phyloP scores from a whole-genome alignment of 2,888 invertebrate species.

The Mimas tiliae region DNA sequence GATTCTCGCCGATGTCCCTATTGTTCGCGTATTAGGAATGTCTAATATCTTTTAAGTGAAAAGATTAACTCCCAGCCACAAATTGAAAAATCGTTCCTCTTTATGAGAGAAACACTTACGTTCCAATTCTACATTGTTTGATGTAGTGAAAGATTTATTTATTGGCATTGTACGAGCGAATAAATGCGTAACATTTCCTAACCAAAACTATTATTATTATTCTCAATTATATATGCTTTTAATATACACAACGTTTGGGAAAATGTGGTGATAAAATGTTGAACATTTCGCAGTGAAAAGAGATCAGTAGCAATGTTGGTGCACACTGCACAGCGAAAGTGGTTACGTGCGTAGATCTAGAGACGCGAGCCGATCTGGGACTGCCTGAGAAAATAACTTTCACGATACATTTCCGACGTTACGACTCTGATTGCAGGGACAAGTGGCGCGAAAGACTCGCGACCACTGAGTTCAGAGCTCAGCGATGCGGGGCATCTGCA shows the following conservation, averaged over 20 bases:
- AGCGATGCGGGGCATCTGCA: neutral
- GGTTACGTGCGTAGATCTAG: conserved; percentile 66
- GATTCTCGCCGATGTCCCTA: neutral
- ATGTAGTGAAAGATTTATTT: neutral
- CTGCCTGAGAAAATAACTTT: conserved; percentile 80
- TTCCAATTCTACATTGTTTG: neutral
- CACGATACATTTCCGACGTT: conserved; percentile 76
- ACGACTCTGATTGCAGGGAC: conserved; percentile 60
- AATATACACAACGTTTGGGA: neutral
- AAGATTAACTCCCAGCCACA: conserved; percentile 42
- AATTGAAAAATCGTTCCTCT: conserved; percentile 8
- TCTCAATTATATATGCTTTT: neutral
- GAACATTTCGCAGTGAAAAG: conserved; percentile 39
- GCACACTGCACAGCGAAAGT: conserved; percentile 74
- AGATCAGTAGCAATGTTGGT: conserved; percentile 60
- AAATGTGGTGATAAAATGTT: conserved; percentile 28
- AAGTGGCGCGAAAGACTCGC: conserved; percentile 39
- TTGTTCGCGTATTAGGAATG: conserved; percentile 41
- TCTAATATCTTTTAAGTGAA: conserved; percentile 59
- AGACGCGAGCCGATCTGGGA: conserved; percentile 64
- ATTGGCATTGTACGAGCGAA: neutral
- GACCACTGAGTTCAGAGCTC: neutral
- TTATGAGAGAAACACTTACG: neutral
- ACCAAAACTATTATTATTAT: neutral
- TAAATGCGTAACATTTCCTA: neutral